These are phyloP conservation scores for Euphydryas editha DNA, from an alignment of 2,888 invertebrate species.

Conservation along the genomic window DNA sequence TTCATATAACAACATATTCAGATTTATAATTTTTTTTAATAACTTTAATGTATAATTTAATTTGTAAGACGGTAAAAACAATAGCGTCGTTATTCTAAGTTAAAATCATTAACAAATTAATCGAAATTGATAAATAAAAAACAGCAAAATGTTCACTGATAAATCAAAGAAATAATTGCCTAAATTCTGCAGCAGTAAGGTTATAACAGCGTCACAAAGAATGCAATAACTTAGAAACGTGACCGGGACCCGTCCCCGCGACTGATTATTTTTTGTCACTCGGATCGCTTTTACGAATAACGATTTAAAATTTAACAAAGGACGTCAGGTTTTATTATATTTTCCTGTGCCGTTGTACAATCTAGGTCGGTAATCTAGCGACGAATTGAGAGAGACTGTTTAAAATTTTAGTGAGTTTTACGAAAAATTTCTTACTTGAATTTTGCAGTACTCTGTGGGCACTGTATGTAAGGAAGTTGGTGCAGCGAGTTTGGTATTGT, in stretches of 20 bases:
- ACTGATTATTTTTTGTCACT: slow-evolving; percentile 22
- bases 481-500: too few relatives aligned
- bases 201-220: slow-evolving; percentile 7
- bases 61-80: too few relatives aligned
- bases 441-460: not conserved
- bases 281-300: slow-evolving; percentile 14
- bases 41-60: too few relatives aligned
- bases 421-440: not conserved
- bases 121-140: too few relatives aligned
- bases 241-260: slow-evolving; percentile 21
- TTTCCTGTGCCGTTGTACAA: slow-evolving; percentile 21
- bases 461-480: too few relatives aligned
- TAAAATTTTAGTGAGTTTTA: not conserved
- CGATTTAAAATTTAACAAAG: slow-evolving; percentile 18
- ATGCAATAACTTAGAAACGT: slow-evolving; percentile 23
- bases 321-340: slow-evolving; percentile 9
- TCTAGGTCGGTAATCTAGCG: slow-evolving; percentile 22
- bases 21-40: not conserved
- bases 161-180: too few relatives aligned
- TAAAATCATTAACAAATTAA: too few relatives aligned
- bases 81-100: too few relatives aligned
- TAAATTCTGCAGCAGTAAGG: not conserved
- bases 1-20: not conserved
- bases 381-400: not conserved
- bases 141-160: too few relatives aligned